Base-by-base conservation (phyloP, 2,797 vertebrate species). In the Ctenochaetus hawaiiensis region DNA sequence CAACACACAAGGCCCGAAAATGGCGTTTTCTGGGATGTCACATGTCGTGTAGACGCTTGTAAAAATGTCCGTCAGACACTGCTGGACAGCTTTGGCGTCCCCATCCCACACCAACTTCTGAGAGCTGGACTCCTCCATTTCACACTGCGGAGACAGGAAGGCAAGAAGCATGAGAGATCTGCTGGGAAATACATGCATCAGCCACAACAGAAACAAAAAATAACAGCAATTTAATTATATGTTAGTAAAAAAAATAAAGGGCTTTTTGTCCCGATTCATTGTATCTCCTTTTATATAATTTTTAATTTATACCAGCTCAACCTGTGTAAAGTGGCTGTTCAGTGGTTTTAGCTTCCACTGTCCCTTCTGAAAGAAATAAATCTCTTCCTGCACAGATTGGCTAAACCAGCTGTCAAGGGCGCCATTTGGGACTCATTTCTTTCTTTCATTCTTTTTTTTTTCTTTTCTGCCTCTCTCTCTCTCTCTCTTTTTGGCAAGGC, bases 21-120 rank as follows among this genome's bases (percentile, higher is more conserved):
- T 98, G 67, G 98, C 98, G 83, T 97, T 97, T 89, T 99, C 97
- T 0, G 97, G 98, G 69, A 99, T 96, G 93, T 99, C 98, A 61
- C 98, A 99, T 63, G 98, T 99, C 74, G 98, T 99, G 92, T 96
- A 99, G 48, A 99, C 98, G 83, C 98, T 99, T 65, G 98, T 99
- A 84, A 99, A 99, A 73, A 99, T 99, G 91, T 99, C 97, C 34
- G 98, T 99, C 66, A 99, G 94, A 87, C 98, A 99, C 90, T 99
- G 98, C 91, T 99, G 98, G 59, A 99, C 97, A 18, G 97, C 96
- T 81, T 98, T 98, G 91, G 98, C 96, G 81, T 99, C 98, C 57
- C 97, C 96, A 13, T 99, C 98, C 97, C 97, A 98, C 63, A 94
- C 84, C 86, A 96, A 93, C 91, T 97, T 94, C 82, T 96, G 96